Evolutionary conservation across 2,113 vertebrate genomes (phyloP).

Genomic region (Thalassarche chlororhynchos): DNA sequence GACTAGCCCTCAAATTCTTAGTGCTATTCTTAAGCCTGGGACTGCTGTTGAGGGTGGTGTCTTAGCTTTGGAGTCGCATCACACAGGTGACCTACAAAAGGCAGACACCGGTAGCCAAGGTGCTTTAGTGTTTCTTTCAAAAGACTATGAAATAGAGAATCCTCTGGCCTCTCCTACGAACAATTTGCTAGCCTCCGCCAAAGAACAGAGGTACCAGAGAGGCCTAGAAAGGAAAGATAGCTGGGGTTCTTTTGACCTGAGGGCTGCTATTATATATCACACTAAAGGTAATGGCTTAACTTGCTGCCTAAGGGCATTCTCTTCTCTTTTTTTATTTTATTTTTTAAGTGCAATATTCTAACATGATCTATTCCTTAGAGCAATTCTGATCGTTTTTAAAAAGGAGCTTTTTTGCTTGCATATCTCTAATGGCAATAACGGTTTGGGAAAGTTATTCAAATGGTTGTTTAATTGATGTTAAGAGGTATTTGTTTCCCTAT

Average conservation of each 20-base stretch:
- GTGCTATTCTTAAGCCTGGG: constrained; percentile 77
- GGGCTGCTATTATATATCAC: constrained; percentile 97
- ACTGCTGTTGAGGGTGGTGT: constrained; percentile 76
- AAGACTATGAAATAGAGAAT: constrained; percentile 87
- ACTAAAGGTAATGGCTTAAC: constrained; percentile 90
- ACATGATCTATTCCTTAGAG: background rate
- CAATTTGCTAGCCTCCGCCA: constrained; percentile 86
- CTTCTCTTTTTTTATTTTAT: background rate
- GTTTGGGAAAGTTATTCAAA: background rate
- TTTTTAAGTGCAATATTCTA: background rate
- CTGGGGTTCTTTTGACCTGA: constrained; percentile 91
- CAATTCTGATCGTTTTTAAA: background rate
- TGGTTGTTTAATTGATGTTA: background rate
- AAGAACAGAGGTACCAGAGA: constrained; percentile 89
- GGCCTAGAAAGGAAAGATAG: constrained; percentile 89
- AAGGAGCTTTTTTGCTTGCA: background rate
- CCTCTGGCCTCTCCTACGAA: constrained; percentile 85
- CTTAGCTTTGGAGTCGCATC: constrained; percentile 80
- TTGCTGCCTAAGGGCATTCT: constrained; percentile 41
- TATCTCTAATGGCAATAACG: background rate
- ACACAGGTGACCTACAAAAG: constrained; percentile 81
- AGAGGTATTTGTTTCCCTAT: background rate
- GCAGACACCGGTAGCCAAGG: constrained; percentile 81
- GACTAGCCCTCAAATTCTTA: constrained; percentile 88
- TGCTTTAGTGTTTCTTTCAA: constrained; percentile 85